Evolutionary conservation across 2,797 vertebrate species (phyloP), one percentile per base, ranked within the genome.

Genomic region (Gymnoscopelus braueri): DNA sequence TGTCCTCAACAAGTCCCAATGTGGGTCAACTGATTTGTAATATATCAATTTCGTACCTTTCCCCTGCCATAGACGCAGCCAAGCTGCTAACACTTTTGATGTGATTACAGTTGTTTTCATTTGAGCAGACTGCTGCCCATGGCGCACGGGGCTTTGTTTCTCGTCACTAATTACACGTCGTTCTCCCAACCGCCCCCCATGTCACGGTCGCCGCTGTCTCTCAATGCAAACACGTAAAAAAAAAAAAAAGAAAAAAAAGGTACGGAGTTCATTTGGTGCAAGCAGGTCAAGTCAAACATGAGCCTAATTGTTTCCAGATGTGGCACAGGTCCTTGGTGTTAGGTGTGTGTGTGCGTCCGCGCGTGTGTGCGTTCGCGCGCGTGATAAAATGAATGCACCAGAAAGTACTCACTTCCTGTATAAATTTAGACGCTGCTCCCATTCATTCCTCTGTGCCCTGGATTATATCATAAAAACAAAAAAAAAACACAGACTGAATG

Each of bases 251-350:
- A 75, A 74, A 26, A 32, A 13, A 58, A 94, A 94, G 93, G 94
- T 87, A 91, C 92, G 93, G 94, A 95, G 97, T 96, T 96, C 94
- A 95, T 95, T 93, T 94, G 92, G 95, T 93, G 94, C 93, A 91
- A 89, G 94, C 94, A 91, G 96, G 96, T 98, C 97, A 97, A 92
- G 94, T 96, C 96, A 96, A 90, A 98, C 95, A 89, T 84, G 93
- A 91, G 88, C 89, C 86, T 96, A 97, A 98, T 97, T 95, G 95
- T 95, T 98, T 96, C 96, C 97, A 98, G 96, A 97, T 95, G 94
- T 91, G 94, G 91, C 92, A 77, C 88, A 93, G 94, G 95, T 94
- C 88, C 74, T 55, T 9, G 81, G 81, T 90, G 93, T 79, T 86
- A 88, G 81, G 78, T 95, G 94, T 95, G 90, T 94, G 90, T 89